Conservation (phyloP, 2,888 invertebrate species). For the Tenthredo livida region DNA sequence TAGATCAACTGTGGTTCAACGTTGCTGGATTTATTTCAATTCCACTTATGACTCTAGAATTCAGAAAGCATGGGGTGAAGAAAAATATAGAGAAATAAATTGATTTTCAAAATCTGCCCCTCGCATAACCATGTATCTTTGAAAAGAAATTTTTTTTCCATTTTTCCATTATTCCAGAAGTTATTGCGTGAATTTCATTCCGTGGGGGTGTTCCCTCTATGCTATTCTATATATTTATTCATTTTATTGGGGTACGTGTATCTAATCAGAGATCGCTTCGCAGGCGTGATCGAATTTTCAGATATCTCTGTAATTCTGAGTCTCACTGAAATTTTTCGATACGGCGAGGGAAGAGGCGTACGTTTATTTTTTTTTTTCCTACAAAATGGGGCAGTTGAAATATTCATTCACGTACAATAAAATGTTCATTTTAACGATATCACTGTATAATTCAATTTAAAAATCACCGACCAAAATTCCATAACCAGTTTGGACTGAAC, state of each 20-base stretch:
- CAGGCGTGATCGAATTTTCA: conserved; percentile 41
- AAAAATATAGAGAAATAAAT: conserved; percentile 18
- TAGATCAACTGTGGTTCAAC: not conserved
- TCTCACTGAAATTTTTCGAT: not conserved
- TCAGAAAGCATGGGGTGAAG: not conserved
- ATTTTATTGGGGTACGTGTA: conserved; percentile 45
- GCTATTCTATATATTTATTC: conserved; percentile 31
- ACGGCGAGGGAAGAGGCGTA: not conserved
- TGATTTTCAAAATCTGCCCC: conserved; percentile 25
- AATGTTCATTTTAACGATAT: conserved; percentile 28
- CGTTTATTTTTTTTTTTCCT: not conserved
- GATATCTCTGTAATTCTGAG: conserved; percentile 25
- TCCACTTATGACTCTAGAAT: not conserved
- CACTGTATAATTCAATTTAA: conserved; percentile 38
- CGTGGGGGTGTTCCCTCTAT: not conserved
- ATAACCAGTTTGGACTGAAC: conserved; percentile 28
- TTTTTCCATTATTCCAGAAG: conserved; percentile 8
- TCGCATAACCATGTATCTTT: conserved; percentile 15
- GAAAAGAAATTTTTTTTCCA: not conserved
- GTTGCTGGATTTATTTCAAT: conserved; percentile 13
- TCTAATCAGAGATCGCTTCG: conserved; percentile 48
- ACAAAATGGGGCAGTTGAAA: not conserved
- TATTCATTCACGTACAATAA: conserved; percentile 42
- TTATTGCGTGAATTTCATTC: conserved; percentile 42
- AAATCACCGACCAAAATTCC: conserved; percentile 37